Percentiles rank a stretch among this genome's conserved stretches.
These are phyloP conservation scores for Coremacera marginata DNA, from an alignment of 2,888 invertebrate species.

Conservation along the genomic window DNA sequence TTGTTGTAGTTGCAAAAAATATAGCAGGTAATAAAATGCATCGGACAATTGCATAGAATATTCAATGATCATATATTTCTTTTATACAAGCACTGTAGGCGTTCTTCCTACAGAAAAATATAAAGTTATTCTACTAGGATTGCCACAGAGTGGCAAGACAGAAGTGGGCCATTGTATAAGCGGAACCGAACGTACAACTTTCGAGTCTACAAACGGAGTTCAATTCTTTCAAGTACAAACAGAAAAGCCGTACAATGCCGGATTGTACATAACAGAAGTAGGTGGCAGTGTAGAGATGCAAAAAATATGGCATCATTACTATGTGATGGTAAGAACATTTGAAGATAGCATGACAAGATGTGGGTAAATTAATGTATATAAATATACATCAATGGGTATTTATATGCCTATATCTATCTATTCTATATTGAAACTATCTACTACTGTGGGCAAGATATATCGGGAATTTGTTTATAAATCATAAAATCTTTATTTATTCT, in stretches of 20 bases:
- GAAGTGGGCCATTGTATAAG: slow-evolving; percentile 61
- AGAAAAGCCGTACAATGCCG: slow-evolving; percentile 36
- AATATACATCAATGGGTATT: too few species aligned
- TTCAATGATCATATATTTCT: background rate
- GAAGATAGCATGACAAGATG: background rate
- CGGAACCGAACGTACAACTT: slow-evolving; percentile 49
- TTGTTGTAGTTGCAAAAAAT: slow-evolving; percentile 43
- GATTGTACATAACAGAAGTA: slow-evolving; percentile 61
- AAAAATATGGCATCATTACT: slow-evolving; percentile 66
- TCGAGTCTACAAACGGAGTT: slow-evolving; percentile 64
- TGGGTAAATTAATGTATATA: too few species aligned
- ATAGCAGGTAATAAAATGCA: slow-evolving; percentile 42
- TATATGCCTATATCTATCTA: too few species aligned
- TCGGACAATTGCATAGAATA: slow-evolving; percentile 21
- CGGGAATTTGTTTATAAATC: too few species aligned
- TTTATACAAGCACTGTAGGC: slow-evolving; percentile 43
- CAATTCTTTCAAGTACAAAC: slow-evolving; percentile 53
- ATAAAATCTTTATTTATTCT: too few species aligned
- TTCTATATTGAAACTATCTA: too few species aligned
- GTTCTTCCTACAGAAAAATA: slow-evolving; percentile 45
- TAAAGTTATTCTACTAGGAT: slow-evolving; percentile 62
- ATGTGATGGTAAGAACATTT: slow-evolving; percentile 51
- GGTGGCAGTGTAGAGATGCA: slow-evolving; percentile 65
- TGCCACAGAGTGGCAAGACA: slow-evolving; percentile 63
- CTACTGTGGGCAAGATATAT: too few species aligned